phyloP scores from a whole-genome alignment of 1,140 invertebrate genomes.

The Drosophila paulistorum region DNA sequence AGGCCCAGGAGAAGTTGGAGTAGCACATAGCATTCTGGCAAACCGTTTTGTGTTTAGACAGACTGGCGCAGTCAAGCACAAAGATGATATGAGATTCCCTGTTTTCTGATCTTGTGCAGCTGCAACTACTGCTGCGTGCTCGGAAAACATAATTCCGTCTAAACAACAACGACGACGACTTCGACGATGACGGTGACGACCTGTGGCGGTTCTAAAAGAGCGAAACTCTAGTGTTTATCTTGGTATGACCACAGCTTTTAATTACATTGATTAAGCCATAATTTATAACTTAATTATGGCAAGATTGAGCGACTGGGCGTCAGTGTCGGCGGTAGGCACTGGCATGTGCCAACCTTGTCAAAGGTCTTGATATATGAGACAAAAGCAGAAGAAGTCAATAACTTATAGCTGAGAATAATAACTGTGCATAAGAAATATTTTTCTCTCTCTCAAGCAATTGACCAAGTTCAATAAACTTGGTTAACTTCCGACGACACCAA shows the following conservation, averaged over 20 bases:
- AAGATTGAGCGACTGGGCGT: slow-evolving; percentile 7
- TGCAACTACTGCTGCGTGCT: slow-evolving; percentile 20
- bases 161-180: neutral
- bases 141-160: slow-evolving; percentile 23
- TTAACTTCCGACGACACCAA: slow-evolving; percentile 29
- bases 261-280: slow-evolving; percentile 26
- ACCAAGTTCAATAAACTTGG: slow-evolving; percentile 34
- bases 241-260: slow-evolving; percentile 23
- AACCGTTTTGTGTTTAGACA: slow-evolving; percentile 22
- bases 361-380: slow-evolving; percentile 18
- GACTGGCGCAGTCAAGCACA: slow-evolving; percentile 26
- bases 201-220: slow-evolving; percentile 5
- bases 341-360: slow-evolving; percentile 9
- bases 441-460: neutral
- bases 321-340: slow-evolving; percentile 1
- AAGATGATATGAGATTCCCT: slow-evolving; percentile 20
- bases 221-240: slow-evolving; percentile 7
- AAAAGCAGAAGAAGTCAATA: no score
- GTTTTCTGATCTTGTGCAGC: slow-evolving; percentile 15
- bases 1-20: neutral
- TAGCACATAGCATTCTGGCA: slow-evolving; percentile 12
- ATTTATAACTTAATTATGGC: slow-evolving; percentile 29
- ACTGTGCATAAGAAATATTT: slow-evolving; percentile 2
- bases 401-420: neutral
- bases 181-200: slow-evolving; percentile 9